Evolutionary conservation across 2,888 invertebrate genomes (phyloP).

Genomic region (Branchellion lobata): DNA sequence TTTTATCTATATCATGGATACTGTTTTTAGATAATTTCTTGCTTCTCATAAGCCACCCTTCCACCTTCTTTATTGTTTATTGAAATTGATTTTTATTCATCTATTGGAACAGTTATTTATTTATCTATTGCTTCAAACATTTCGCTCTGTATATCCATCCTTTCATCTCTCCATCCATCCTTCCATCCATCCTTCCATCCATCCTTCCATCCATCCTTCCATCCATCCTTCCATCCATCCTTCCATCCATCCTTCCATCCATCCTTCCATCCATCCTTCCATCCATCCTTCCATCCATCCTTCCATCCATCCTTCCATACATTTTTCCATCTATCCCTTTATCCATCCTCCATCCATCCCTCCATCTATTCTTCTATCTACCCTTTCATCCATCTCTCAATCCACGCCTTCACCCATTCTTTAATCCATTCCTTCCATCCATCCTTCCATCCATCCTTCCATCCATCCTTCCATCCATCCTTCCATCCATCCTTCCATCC

Average conservation of each 20-base stretch:
- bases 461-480: not conserved
- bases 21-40: too few relatives aligned
- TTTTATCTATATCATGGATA: too few relatives aligned
- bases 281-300: slow-evolving; percentile 7
- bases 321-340: too few relatives aligned
- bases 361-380: slow-evolving; percentile 3
- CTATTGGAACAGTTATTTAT: too few relatives aligned
- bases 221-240: slow-evolving; percentile 1
- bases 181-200: not conserved
- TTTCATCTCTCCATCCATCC: too few relatives aligned
- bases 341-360: slow-evolving; percentile 5
- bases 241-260: not conserved
- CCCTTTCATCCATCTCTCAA: not conserved
- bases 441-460: not conserved
- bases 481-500: too few relatives aligned
- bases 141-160: too few relatives aligned
- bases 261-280: slow-evolving; percentile 2
- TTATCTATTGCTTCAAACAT: too few relatives aligned
- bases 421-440: not conserved
- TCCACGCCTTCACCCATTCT: not conserved
- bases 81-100: too few relatives aligned
- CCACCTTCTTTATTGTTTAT: too few relatives aligned
- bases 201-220: not conserved
- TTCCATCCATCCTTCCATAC: slow-evolving; percentile 4
- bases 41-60: too few relatives aligned